Conservation (phyloP, 2,113 vertebrate species). For the Acrocephalus arundinaceus region DNA sequence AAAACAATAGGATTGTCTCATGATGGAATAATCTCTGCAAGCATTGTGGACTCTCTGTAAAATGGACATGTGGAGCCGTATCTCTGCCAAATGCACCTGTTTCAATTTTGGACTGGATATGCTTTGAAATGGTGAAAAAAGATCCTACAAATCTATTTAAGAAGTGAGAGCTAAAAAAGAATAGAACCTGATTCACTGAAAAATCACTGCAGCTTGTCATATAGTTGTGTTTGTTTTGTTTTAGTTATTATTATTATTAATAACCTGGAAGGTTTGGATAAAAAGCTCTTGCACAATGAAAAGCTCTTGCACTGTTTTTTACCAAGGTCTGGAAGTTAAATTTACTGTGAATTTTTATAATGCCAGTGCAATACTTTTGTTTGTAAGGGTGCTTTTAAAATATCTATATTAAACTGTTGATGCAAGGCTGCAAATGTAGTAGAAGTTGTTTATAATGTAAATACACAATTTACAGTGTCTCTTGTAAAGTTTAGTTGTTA, state of each 20-base stretch:
- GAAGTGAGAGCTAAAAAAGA: not conserved
- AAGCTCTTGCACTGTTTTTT: slow-evolving; percentile 58
- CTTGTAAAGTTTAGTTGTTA: not conserved
- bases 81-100: not conserved
- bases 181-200: not conserved
- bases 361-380: slow-evolving; percentile 55
- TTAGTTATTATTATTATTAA: not conserved
- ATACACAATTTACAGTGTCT: not conserved
- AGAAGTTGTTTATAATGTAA: slow-evolving; percentile 29
- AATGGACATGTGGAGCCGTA: not conserved
- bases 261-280: slow-evolving; percentile 1
- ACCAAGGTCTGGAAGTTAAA: not conserved
- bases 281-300: slow-evolving; percentile 31
- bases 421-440: not conserved
- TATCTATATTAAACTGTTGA: not conserved
- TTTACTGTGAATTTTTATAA: slow-evolving; percentile 58
- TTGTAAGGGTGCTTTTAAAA: slow-evolving; percentile 50
- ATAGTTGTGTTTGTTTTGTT: not conserved
- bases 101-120: not conserved
- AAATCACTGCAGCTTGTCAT: not conserved
- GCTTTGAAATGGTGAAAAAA: not conserved
- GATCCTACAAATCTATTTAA: not conserved
- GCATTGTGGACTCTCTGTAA: not conserved
- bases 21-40: not conserved
- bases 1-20: not conserved